phyloP scores from a whole-genome alignment of 2,797 vertebrate species.

The Muraenolepis orangiensis region DNA sequence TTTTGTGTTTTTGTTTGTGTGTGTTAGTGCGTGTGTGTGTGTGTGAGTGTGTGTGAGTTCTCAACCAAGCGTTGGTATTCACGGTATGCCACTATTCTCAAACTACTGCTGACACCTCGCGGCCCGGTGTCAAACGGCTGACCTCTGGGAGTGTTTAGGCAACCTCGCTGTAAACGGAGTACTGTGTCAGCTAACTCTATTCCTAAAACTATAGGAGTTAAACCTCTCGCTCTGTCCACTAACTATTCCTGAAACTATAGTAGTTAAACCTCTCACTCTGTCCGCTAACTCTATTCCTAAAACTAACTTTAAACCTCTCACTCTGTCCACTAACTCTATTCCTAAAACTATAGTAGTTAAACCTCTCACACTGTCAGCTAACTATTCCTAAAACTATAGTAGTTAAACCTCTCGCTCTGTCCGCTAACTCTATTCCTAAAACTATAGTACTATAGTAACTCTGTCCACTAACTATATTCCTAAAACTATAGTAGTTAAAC shows the following conservation, averaged over 20 bases:
- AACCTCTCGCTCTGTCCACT: background rate
- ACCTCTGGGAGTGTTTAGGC: conserved; percentile 6
- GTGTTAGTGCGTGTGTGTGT: background rate
- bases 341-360: too few species aligned
- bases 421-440: background rate
- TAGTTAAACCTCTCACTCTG: too few species aligned
- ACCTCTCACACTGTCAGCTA: background rate
- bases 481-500: background rate
- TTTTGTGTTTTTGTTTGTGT: too few species aligned
- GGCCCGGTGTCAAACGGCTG: conserved; percentile 6
- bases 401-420: background rate
- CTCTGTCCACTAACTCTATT: background rate
- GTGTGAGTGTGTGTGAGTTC: conserved; percentile 16
- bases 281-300: too few species aligned
- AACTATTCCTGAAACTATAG: background rate
- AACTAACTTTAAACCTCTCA: background rate
- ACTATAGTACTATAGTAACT: background rate
- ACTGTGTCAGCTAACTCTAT: background rate
- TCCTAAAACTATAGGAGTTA: background rate
- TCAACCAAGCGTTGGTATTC: conserved; percentile 48
- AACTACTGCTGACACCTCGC: conserved; percentile 25
- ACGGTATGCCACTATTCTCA: conserved; percentile 35
- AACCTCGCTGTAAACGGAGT: background rate
- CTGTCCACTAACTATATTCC: too few species aligned
- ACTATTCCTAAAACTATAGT: too few species aligned